Evolutionary conservation across 2,888 invertebrate genomes (phyloP), one percentile per base, ranked within the genome.

Genomic region (Campoletis raptor): DNA sequence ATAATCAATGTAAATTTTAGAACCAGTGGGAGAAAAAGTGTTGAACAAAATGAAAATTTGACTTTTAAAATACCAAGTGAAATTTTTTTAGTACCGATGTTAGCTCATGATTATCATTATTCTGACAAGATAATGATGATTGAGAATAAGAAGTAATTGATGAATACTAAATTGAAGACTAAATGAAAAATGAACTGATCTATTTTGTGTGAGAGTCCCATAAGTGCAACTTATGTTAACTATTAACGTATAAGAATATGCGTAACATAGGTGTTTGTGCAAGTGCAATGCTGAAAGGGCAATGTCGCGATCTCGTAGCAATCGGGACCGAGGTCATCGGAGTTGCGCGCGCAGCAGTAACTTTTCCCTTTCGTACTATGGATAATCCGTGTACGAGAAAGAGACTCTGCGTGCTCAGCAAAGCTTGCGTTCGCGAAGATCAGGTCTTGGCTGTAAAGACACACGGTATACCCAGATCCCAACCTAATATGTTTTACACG

Each of bases 211-310:
- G 37, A 52, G 36, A 54, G 15, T 12, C 15, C 72, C 36, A 54
- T n/a, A 36, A 52, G 18, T 10, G 42, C 52, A 37, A 30, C 30
- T 30, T 30, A 30, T 36, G 37, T 30, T 82, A n/a, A 10, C 69
- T 42, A 81, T 74, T 70, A 48, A 37, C 30, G 1, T 30, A 61
- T 85, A 74, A 54, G 85, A 79, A 57, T 72, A 72, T 64, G 80
- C 64, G 64, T 64, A 64, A 64, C 7, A 78, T 85, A 52, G 72
- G 45, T 72, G 36, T 61, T 48, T 80, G 70, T 85, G 74, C 82
- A 83, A 83, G 83, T 85, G 80, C 85, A 85, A 66, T 61, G 81
- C 83, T 83, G 83, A 80, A 85, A 85, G 85, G 85, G 79, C 85
- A 85, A 85, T 85, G 85, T 85, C 85, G 85, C 85, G 85, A 83